Percentiles rank a stretch among this genome's conserved stretches.
phyloP scores from a whole-genome alignment of 2,797 vertebrate genomes.

The Sciaenops ocellatus region DNA sequence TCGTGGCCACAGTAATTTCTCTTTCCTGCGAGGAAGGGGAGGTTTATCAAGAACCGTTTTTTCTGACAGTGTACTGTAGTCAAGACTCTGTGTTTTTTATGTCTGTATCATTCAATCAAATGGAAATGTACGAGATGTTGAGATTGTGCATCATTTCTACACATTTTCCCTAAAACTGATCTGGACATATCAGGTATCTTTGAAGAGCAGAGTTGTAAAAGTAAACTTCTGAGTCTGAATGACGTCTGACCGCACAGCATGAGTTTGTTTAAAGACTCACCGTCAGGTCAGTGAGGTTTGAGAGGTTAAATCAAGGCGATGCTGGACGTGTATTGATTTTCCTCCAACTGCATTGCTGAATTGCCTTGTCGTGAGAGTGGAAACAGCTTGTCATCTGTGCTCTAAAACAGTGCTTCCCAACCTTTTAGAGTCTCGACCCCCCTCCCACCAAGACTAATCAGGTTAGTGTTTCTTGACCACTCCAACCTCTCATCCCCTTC shows the following conservation, averaged over 20 bases:
- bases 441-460: too few relatives aligned
- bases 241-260: not conserved
- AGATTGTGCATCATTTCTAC: not conserved
- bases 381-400: not conserved
- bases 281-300: not conserved
- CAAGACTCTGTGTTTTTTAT: not conserved
- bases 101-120: not conserved
- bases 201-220: not conserved
- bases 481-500: too few relatives aligned
- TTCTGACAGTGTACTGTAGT: too few relatives aligned
- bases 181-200: not conserved
- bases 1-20: too few relatives aligned
- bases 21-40: too few relatives aligned
- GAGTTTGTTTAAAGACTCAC: not conserved
- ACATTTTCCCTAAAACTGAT: too few relatives aligned
- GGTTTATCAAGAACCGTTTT: too few relatives aligned
- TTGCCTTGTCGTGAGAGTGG: not conserved
- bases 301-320: not conserved
- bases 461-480: too few relatives aligned
- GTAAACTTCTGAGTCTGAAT: not conserved
- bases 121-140: not conserved
- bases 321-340: slow-evolving; percentile 8
- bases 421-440: too few relatives aligned
- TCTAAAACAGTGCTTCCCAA: not conserved
- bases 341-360: not conserved